Evolutionary conservation across 2,888 invertebrate species (phyloP).

Genomic region (Scelioninae gen. 2): DNA sequence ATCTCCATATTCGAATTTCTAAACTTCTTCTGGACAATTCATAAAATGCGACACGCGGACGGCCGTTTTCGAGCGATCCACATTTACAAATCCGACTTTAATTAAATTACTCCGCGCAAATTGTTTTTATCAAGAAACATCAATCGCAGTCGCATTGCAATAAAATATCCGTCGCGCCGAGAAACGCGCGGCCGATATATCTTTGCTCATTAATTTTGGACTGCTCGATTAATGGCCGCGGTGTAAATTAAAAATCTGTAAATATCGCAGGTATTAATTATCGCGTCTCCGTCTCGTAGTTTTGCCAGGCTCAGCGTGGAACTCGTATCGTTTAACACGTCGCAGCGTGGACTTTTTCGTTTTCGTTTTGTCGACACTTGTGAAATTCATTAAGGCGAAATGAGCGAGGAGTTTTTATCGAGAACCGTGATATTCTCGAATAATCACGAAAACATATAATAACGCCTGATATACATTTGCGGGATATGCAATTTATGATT

Average conservation of each 20-base stretch:
- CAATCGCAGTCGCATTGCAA: conserved; percentile 41
- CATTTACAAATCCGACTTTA: conserved; percentile 13
- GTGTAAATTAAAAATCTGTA: conserved; percentile 60
- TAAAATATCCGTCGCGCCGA: conserved; percentile 37
- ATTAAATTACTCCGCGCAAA: conserved; percentile 42
- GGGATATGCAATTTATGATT: conserved; percentile 29
- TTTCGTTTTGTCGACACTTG: conserved; percentile 53
- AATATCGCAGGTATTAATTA: conserved; percentile 59
- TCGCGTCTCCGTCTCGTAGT: conserved; percentile 51
- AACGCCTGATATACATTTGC: conserved; percentile 20
- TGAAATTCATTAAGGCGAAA: conserved; percentile 59
- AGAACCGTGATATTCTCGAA: conserved; percentile 32
- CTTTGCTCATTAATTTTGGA: conserved; percentile 57
- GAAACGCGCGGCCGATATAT: conserved; percentile 49
- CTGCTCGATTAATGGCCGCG: conserved; percentile 54
- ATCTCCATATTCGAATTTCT: background rate
- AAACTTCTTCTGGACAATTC: background rate
- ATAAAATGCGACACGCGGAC: background rate
- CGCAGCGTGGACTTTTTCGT: conserved; percentile 29
- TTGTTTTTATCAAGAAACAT: conserved; percentile 42
- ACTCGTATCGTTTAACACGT: conserved; percentile 57
- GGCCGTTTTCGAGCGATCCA: background rate
- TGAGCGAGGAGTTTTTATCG: conserved; percentile 43
- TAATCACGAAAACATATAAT: conserved; percentile 42
- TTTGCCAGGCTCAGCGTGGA: conserved; percentile 44